Conservation (phyloP, 30 jellyfish, hydroid and myxozoan species). For the Aurelia coerulea region DNA sequence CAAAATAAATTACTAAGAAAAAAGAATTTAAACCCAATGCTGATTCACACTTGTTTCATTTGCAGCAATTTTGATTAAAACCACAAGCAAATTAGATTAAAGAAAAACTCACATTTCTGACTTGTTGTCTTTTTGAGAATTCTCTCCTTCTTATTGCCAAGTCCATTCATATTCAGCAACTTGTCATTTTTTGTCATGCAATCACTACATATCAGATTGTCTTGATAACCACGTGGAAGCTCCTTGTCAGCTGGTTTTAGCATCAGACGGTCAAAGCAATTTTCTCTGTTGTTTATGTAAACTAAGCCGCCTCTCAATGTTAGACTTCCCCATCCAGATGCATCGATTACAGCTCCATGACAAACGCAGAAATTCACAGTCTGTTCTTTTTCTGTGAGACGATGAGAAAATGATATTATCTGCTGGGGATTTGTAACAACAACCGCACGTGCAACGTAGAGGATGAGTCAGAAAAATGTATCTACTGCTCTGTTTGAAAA, state of each 20-base stretch:
- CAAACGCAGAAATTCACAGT: constrained; percentile 19
- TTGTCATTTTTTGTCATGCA: constrained; percentile 12
- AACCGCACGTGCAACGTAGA: no score
- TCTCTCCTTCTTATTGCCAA: background rate
- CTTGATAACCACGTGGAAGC: constrained; percentile 26
- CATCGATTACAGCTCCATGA: constrained; percentile 16
- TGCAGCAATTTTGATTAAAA: no score
- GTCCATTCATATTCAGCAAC: background rate
- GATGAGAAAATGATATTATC: background rate
- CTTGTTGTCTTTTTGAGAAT: no score
- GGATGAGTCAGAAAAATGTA: no score
- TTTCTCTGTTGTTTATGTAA: background rate
- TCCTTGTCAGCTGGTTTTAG: constrained; percentile 11
- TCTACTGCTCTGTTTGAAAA: no score
- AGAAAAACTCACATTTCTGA: no score
- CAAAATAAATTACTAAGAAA: no score
- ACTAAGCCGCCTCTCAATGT: constrained; percentile 9
- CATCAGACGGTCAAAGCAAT: background rate
- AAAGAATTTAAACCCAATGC: no score
- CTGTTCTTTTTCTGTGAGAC: background rate
- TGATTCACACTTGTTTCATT: no score
- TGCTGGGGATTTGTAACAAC: background rate
- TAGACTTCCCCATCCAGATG: constrained; percentile 23
- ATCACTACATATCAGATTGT: constrained; percentile 35
- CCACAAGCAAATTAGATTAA: no score